Evolutionary conservation across 2,113 vertebrate genomes (phyloP), one percentile per base, ranked within the genome.

Genomic region (Cyrtonyx montezumae): DNA sequence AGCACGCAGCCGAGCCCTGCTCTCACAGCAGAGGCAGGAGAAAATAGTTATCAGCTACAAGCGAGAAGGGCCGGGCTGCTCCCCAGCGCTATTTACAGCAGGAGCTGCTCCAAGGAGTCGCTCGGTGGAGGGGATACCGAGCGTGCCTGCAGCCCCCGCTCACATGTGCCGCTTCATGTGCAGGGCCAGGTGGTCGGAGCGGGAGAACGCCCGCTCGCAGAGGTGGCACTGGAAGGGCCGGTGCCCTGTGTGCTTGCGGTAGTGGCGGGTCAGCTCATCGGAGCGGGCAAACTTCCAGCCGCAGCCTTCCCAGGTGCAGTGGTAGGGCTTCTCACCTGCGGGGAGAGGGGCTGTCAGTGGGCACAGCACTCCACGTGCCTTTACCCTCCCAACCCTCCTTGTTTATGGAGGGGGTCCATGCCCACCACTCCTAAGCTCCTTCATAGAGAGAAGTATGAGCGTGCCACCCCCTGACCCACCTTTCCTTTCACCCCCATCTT

Each of bases 161-260:
- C 97, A 99, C 98, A 99, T 98, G 96, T 99, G 99, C 93, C 99
- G 97, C 98, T 99, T 99, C 99, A 99, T 99, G 97, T 99, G 99
- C 68, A 99, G 98, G n/a, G 99, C 99, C 8, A 99, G 96, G 94
- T 99, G 99, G 90, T 99, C 99, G 0, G 98, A 99, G 30, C 99
- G 98, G 63, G 99, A 99, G 96, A 99, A 99, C 4, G 99, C 98
- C 14, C 99, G 96, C 84, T 99, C 99, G 12, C 99, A 99, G 82
- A 99, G 98, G 92, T 99, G 98, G 69, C 99, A 99, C 97, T 99
- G 98, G 80, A 99, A 99, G 2, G 99, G 99, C 53, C 99, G 92
- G 94, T 99, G 98, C 32, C 99, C 99, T 0, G 99, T 99, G 98
- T 99, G 99, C 91, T 99, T 99, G 81, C 99, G 97, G 96, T 98